Percentiles rank a stretch among this genome's conserved stretches.
These are phyloP conservation scores for Polia nebulosa DNA, from an alignment of 2,888 invertebrate genomes.

Conservation along the genomic window DNA sequence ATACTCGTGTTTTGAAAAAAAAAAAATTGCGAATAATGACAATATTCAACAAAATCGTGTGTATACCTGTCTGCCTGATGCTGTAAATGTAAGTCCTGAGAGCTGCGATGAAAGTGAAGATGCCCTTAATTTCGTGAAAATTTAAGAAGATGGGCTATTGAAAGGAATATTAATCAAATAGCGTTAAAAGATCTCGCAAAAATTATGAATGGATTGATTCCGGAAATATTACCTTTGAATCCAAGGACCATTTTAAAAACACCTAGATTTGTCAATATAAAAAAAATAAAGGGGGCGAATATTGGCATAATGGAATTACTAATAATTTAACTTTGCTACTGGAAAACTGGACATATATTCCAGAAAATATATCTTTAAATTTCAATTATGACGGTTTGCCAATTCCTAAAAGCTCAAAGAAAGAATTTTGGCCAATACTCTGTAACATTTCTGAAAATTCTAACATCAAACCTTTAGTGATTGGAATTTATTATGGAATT, in stretches of 20 bases:
- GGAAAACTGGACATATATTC: conserved; percentile 5
- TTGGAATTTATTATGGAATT: conserved; percentile 5
- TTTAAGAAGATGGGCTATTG: conserved; percentile 33
- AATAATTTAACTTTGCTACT: conserved; percentile 1
- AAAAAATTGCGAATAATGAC: too few relatives aligned
- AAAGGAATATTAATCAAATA: conserved; percentile 35
- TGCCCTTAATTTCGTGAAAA: conserved; percentile 23
- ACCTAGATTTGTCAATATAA: conserved; percentile 2
- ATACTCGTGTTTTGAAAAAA: too few relatives aligned
- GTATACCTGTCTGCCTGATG: too few relatives aligned
- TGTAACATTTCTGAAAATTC: conserved; percentile 5
- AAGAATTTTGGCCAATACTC: conserved; percentile 4
- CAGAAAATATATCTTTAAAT: conserved; percentile 2
- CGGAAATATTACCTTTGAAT: neutral
- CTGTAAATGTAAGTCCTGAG: too few relatives aligned
- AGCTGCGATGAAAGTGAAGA: too few relatives aligned
- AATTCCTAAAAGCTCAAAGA: neutral
- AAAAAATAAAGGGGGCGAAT: too few relatives aligned
- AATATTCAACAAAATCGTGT: too few relatives aligned
- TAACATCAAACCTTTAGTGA: conserved; percentile 5
- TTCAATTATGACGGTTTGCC: conserved; percentile 1
- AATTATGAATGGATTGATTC: neutral
- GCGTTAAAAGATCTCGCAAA: conserved; percentile 6
- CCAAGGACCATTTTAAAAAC: neutral
- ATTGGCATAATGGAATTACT: conserved; percentile 3